Evolutionary conservation across 1,140 invertebrate species (phyloP).

Genomic region (Latrodectus geometricus): DNA sequence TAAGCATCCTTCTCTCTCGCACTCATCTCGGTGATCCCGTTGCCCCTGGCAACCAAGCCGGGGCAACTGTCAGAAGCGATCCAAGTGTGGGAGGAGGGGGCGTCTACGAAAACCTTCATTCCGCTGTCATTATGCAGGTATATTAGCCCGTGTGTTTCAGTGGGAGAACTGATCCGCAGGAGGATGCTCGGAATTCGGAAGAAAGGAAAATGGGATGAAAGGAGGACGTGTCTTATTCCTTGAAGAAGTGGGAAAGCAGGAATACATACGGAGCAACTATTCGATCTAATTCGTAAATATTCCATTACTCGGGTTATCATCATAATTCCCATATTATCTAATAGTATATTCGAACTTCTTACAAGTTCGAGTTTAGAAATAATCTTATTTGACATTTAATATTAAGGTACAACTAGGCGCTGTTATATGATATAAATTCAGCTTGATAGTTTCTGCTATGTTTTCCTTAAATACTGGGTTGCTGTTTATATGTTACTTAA

Average conservation of each 20-base stretch:
- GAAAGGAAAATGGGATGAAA: not conserved
- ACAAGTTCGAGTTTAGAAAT: too few species aligned
- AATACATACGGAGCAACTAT: not conserved
- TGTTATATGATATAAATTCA: too few species aligned
- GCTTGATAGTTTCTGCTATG: too few species aligned
- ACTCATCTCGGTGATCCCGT: not conserved
- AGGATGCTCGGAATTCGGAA: not conserved
- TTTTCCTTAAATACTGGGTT: too few species aligned
- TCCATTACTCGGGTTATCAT: too few species aligned
- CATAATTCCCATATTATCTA: too few species aligned
- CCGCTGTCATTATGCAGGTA: constrained; percentile 17
- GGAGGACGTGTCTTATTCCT: not conserved
- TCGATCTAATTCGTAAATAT: not conserved
- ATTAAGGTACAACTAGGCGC: too few species aligned
- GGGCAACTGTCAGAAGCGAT: not conserved
- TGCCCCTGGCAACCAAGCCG: constrained; percentile 20
- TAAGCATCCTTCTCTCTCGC: not conserved
- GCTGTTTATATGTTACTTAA: too few species aligned
- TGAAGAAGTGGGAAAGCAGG: not conserved
- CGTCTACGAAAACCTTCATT: constrained; percentile 6
- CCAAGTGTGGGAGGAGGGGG: not conserved
- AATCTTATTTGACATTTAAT: too few species aligned
- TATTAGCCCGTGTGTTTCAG: constrained; percentile 20
- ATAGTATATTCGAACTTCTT: too few species aligned
- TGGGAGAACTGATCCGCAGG: not conserved